A percentile compares a stretch with the other conserved stretches of the same genome.
Evolutionary conservation across 2,113 vertebrate genomes (phyloP).

Genomic region (Athene noctua): DNA sequence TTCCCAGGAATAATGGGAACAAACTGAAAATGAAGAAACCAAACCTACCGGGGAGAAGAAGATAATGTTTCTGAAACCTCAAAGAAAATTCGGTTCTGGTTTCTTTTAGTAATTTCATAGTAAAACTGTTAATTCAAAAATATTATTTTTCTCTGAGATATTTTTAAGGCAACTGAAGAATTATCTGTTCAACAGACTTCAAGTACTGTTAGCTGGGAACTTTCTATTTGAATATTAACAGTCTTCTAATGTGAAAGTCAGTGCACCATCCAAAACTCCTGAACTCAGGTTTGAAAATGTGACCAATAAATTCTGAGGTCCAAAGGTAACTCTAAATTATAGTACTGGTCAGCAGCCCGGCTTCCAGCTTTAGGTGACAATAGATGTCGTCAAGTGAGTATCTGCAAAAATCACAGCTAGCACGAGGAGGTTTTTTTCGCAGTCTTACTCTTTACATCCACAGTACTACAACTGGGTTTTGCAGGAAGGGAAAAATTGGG

Average conservation of each 20-base stretch:
- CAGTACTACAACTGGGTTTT: neutral
- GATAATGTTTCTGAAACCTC: neutral
- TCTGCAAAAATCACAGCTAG: neutral
- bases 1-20: neutral
- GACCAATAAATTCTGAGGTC: neutral
- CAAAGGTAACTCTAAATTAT: neutral
- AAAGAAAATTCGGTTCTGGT: neutral
- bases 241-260: conserved; percentile 34
- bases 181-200: conserved; percentile 29
- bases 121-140: conserved; percentile 36
- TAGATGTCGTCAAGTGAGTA: neutral
- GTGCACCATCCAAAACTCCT: neutral
- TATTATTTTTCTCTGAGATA: neutral
- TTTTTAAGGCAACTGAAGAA: conserved; percentile 12
- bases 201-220: neutral
- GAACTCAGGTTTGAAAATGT: neutral
- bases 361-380: neutral
- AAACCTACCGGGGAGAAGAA: neutral
- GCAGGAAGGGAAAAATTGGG: neutral
- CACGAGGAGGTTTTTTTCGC: neutral
- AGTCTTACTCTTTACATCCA: neutral
- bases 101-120: neutral
- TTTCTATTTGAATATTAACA: neutral
- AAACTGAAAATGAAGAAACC: neutral
- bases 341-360: neutral